phyloP scores from a whole-genome alignment of 2,113 vertebrate species.

The Eleginops maclovinus region DNA sequence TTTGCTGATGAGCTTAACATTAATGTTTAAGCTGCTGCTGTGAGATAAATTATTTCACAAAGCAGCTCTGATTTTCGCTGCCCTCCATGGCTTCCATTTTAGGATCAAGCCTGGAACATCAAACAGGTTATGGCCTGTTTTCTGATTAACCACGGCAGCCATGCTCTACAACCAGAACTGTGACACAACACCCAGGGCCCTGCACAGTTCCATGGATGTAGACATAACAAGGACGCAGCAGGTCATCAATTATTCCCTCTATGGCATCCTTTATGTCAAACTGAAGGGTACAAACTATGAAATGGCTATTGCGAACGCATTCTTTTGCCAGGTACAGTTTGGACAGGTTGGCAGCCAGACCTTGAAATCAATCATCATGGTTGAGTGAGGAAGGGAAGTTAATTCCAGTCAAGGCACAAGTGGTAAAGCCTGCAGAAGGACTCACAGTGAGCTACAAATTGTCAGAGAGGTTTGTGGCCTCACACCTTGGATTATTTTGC shows the following conservation, averaged over 20 bases:
- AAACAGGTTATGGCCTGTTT: slow-evolving; percentile 34
- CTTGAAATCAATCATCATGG: slow-evolving; percentile 78
- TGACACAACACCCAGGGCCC: slow-evolving; percentile 28
- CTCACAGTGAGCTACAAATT: slow-evolving; percentile 46
- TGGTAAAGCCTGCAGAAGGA: slow-evolving; percentile 50
- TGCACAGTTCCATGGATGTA: slow-evolving; percentile 40
- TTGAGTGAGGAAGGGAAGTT: slow-evolving; percentile 55
- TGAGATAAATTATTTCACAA: slow-evolving; percentile 33
- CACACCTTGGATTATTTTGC: slow-evolving; percentile 29
- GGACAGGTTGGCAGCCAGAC: slow-evolving; percentile 64
- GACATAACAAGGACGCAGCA: slow-evolving; percentile 68
- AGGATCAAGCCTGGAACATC: slow-evolving; percentile 13
- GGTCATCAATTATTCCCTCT: slow-evolving; percentile 70
- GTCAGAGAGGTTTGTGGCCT: slow-evolving; percentile 23
- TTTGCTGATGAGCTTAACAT: slow-evolving; percentile 36
- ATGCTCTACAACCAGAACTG: slow-evolving; percentile 11
- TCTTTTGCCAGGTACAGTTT: slow-evolving; percentile 59
- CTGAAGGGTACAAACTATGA: slow-evolving; percentile 56
- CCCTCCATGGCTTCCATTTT: slow-evolving; percentile 21
- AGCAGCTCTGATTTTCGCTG: slow-evolving; percentile 12
- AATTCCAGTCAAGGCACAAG: slow-evolving; percentile 55
- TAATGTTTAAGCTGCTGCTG: slow-evolving; percentile 50
- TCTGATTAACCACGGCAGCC: slow-evolving; percentile 42
- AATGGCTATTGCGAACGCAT: slow-evolving; percentile 67
- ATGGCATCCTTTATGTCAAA: slow-evolving; percentile 64